phyloP scores from a whole-genome alignment of 2,113 vertebrate species.

The Zosterops lateralis region DNA sequence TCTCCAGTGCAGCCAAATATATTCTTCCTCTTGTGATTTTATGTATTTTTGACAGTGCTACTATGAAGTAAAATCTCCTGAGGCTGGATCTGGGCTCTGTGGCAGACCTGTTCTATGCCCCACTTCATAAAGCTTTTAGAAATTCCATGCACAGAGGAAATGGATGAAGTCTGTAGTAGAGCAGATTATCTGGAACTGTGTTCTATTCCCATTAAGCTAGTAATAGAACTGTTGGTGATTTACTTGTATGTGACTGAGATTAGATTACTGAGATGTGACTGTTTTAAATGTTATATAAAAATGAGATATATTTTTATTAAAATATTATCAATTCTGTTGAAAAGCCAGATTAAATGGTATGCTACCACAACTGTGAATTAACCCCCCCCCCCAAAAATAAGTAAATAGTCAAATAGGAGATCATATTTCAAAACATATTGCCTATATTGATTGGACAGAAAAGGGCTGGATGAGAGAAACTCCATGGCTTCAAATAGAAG shows the following conservation, averaged over 20 bases:
- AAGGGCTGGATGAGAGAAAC: not conserved
- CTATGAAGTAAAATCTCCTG: not conserved
- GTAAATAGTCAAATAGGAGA: not conserved
- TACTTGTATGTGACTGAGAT: not conserved
- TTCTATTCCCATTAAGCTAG: not conserved
- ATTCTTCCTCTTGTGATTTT: not conserved
- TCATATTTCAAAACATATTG: not conserved
- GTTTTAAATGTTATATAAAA: not conserved
- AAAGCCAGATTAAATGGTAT: not conserved
- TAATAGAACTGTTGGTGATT: not conserved
- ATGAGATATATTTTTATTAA: not conserved
- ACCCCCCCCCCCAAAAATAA: accelerated
- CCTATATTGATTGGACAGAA: not conserved
- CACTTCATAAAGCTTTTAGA: not conserved
- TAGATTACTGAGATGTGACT: not conserved
- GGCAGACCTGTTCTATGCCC: not conserved
- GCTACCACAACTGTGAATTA: not conserved
- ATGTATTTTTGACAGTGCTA: not conserved
- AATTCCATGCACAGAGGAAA: not conserved
- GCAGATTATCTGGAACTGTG: not conserved
- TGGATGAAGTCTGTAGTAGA: not conserved
- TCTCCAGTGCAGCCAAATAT: not conserved
- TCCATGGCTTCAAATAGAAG: not conserved
- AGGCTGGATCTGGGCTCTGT: not conserved
- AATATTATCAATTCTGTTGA: not conserved